phyloP scores from a whole-genome alignment of 2,113 vertebrate species.

The Candoia aspera region DNA sequence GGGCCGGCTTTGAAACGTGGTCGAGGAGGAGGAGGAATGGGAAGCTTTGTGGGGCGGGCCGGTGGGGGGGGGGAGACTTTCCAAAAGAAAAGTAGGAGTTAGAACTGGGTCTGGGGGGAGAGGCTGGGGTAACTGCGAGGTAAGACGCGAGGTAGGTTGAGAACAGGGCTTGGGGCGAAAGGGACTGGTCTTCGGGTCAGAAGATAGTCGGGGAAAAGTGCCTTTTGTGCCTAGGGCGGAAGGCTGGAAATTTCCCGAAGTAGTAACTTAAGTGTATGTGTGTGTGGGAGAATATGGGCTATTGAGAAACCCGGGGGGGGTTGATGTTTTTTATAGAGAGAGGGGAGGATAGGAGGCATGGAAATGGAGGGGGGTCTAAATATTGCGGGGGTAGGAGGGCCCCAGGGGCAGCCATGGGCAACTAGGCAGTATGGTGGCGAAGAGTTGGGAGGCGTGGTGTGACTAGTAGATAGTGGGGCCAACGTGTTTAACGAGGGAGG shows the following conservation, averaged over 20 bases:
- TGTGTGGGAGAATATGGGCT: background rate
- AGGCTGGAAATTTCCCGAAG: background rate
- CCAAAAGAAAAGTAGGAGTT: constrained; percentile 42
- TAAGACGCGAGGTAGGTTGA: background rate
- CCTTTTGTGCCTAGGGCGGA: background rate
- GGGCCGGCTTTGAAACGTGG: background rate
- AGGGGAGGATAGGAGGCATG: background rate
- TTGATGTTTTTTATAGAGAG: background rate
- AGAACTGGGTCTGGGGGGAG: constrained; percentile 38
- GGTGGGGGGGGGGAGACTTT: constrained; percentile 28
- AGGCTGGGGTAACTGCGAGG: background rate
- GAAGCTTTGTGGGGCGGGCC: background rate
- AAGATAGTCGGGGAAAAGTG: background rate
- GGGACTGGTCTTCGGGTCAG: background rate
- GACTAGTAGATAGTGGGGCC: background rate
- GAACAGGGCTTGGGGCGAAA: background rate
- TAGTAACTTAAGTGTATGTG: background rate
- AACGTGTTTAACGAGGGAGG: background rate
- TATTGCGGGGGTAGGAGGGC: background rate
- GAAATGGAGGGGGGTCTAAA: background rate
- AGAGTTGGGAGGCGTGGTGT: background rate
- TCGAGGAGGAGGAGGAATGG: background rate
- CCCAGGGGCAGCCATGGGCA: background rate
- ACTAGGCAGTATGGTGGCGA: background rate
- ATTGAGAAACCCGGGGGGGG: background rate